These are phyloP conservation scores for Dasyornis broadbenti DNA, from an alignment of 2,113 vertebrate genomes.

Conservation along the genomic window DNA sequence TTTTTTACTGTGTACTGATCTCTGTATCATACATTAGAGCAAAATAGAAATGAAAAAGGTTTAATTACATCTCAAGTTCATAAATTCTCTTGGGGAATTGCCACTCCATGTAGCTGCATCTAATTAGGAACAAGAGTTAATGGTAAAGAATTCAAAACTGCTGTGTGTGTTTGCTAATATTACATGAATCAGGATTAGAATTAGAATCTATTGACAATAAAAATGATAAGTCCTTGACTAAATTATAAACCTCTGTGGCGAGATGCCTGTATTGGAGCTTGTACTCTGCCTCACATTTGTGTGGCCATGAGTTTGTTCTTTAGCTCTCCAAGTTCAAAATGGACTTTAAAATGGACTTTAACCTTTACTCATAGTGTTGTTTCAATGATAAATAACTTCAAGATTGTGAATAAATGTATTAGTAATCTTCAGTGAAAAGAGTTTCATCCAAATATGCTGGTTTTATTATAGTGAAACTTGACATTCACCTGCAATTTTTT, in stretches of 20 bases:
- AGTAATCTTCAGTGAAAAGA: not conserved
- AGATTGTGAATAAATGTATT: not conserved
- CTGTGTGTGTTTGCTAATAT: not conserved
- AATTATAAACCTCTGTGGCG: not conserved
- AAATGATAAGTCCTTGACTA: not conserved
- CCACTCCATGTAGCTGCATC: conserved; percentile 3
- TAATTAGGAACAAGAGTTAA: not conserved
- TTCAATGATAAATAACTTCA: not conserved
- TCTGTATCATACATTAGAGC: not conserved
- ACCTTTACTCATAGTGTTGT: not conserved
- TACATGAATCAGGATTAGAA: not conserved
- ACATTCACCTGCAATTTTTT: not conserved
- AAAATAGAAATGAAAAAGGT: not conserved
- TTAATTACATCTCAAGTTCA: conserved; percentile 36
- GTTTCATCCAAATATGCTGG: not conserved
- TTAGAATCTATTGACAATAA: not conserved
- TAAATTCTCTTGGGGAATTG: not conserved
- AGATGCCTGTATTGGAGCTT: not conserved
- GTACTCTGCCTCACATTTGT: not conserved
- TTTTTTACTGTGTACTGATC: not conserved
- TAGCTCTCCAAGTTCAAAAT: not conserved
- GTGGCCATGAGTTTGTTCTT: not conserved
- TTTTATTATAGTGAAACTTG: not conserved
- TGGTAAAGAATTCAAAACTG: not conserved
- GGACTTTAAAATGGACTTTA: not conserved